phyloP scores from a whole-genome alignment of 2,888 invertebrate species.

The Cephus runcator region DNA sequence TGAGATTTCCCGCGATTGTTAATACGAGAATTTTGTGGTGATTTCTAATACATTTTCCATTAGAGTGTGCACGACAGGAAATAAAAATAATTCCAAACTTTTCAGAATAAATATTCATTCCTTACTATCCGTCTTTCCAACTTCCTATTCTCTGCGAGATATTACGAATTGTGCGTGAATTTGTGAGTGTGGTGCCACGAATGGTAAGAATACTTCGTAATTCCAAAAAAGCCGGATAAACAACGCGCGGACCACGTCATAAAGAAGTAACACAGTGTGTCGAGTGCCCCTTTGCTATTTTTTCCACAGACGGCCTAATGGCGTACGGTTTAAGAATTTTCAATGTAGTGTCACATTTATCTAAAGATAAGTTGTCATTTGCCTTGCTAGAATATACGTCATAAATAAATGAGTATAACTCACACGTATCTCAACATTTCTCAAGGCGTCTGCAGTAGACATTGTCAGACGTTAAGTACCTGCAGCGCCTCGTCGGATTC shows the following conservation, averaged over 20 bases:
- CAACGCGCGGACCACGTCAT: not conserved
- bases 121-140: not conserved
- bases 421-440: not conserved
- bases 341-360: not conserved
- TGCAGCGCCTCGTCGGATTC: not conserved
- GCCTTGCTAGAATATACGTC: not conserved
- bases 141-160: not conserved
- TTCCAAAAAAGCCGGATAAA: not conserved
- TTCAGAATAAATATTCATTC: not conserved
- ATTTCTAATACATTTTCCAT: not conserved
- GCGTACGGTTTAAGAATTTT: not conserved
- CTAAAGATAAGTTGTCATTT: not conserved
- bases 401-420: not conserved
- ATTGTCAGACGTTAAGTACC: not conserved
- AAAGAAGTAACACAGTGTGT: not conserved
- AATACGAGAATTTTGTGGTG: not conserved
- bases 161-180: not conserved
- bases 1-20: constrained; percentile 60
- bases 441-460: not conserved
- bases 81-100: not conserved
- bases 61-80: not conserved
- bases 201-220: not conserved
- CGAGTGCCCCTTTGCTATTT: not conserved
- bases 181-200: not conserved
- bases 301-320: not conserved